Evolutionary conservation across 2,113 vertebrate genomes (phyloP).

Genomic region (Psittacula cyanocephala): DNA sequence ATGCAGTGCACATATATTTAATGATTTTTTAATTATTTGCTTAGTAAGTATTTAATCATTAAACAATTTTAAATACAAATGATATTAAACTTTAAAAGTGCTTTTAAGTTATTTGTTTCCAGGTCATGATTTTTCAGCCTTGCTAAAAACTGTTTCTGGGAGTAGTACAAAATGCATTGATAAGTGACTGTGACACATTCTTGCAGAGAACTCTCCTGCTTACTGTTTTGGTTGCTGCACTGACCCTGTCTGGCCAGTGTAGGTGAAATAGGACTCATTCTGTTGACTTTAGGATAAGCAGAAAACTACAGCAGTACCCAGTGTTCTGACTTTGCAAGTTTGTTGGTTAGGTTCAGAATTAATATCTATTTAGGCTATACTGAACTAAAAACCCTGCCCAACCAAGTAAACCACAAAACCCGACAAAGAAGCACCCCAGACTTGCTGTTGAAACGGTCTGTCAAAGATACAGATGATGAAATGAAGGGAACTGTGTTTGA

Average conservation of each 20-base stretch:
- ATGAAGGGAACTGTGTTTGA: background rate
- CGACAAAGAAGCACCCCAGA: background rate
- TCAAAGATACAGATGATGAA: background rate
- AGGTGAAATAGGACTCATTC: background rate
- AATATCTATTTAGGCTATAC: background rate
- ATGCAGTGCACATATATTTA: background rate
- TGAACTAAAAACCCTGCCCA: background rate
- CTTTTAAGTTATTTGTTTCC: background rate
- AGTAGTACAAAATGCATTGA: background rate
- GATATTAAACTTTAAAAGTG: background rate
- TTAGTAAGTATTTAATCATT: background rate
- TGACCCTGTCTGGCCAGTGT: background rate
- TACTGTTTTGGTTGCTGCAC: background rate
- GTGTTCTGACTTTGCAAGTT: background rate
- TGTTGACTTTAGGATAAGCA: background rate
- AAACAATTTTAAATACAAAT: background rate
- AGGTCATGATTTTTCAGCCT: background rate
- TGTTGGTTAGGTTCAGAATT: background rate
- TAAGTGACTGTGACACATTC: background rate
- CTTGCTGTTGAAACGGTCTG: background rate
- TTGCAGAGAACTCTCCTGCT: background rate
- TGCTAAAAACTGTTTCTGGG: background rate
- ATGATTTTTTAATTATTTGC: background rate
- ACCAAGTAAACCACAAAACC: background rate
- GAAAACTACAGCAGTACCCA: background rate